Evolutionary conservation across 23 tunicate genomes (phyloP).

Genomic region (Styela plicata): DNA sequence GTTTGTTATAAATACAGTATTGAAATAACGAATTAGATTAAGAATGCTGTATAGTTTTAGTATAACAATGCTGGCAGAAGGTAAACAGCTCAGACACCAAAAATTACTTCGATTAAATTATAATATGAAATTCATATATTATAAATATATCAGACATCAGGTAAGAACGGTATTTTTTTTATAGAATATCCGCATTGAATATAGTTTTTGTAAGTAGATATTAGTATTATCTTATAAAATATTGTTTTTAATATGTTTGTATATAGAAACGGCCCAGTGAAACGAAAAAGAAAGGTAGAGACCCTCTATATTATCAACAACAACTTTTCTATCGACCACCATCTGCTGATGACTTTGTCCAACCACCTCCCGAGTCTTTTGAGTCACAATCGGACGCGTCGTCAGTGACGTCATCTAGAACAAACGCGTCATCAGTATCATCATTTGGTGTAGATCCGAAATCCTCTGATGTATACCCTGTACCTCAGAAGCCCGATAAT

Average conservation of each 20-base stretch:
- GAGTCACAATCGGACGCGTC: conserved; percentile 33
- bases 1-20: too few species aligned
- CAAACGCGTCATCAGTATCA: neutral
- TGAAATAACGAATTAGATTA: too few species aligned
- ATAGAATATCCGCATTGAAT: too few species aligned
- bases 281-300: conserved; percentile 34
- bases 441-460: neutral
- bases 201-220: too few species aligned
- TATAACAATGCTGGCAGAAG: too few species aligned
- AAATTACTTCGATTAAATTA: too few species aligned
- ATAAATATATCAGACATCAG: too few species aligned
- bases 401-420: conserved; percentile 37
- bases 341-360: conserved; percentile 37
- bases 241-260: neutral
- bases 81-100: too few species aligned
- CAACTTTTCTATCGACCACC: conserved; percentile 41
- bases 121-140: too few species aligned
- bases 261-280: conserved; percentile 79
- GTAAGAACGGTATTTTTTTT: too few species aligned
- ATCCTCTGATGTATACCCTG: neutral
- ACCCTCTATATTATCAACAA: conserved; percentile 78
- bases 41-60: too few species aligned
- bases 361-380: conserved; percentile 30
- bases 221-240: too few species aligned
- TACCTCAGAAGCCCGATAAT: neutral